Evolutionary conservation across 2,797 vertebrate genomes (phyloP), one percentile per base, ranked within the genome.

Genomic region (Lagodon rhomboides): DNA sequence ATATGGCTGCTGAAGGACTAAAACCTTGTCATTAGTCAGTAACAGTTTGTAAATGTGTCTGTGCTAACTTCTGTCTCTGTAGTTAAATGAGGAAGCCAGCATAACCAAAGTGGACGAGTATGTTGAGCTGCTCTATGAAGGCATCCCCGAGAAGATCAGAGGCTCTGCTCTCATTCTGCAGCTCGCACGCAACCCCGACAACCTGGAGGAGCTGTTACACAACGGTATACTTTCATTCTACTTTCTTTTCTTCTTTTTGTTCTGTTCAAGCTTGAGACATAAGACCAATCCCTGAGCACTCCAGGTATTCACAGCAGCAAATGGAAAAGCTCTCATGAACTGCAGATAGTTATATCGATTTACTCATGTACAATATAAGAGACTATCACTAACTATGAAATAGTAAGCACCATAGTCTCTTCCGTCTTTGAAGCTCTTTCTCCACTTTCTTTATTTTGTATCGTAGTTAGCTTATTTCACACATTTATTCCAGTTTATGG

Each of bases 131-230:
- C 87, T 98, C 11, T 98, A 98, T 50, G 97, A 98, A 91, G 96
- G 97, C 66, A 95, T 98, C 90, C 93, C 97, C 73, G 97, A 98
- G 87, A 97, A 97, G 74, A 96, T 98, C 79, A 88, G 97, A 43
- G 96, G 97, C 61, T 95, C 97, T 61, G 95, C 96, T 71, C 95
- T 98, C 75, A 96, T 98, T 63, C 92, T 98, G 68, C 97, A 98
- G 80, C 95, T 98, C 70, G 97, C 97, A 73, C 96, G 97, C 79
- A 98, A 98, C 91, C 97, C 97, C 16, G 96, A 97, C 76, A 98
- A 98, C 87, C 90, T 98, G 92, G 97, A 97, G 92, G 97, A 98
- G 87, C 94, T 98, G 61, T 93, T 98, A 5, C 85, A 97, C 77
- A 98, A 97, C 44, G 97, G 97, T 97, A 93, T 85, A 49, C 59